phyloP scores from a whole-genome alignment of 2,113 vertebrate species.

The Notarius lentiginosus region DNA sequence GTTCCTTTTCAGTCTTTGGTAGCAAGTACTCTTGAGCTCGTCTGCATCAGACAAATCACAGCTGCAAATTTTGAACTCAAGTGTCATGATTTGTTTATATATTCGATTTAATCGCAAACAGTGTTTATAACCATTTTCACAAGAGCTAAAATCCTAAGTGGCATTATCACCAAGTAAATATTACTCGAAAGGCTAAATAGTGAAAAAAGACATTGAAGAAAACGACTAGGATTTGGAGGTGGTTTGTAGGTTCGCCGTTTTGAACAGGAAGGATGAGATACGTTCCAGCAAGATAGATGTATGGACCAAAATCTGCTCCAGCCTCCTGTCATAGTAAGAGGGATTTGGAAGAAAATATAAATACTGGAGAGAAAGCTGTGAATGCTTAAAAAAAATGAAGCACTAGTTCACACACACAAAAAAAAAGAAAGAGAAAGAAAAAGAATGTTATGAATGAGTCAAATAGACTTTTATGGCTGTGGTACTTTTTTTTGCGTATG shows the following conservation, averaged over 20 bases:
- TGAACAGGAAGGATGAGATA: conserved; percentile 16
- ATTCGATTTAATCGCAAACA: not conserved
- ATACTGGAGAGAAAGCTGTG: not conserved
- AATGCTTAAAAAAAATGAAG: not conserved
- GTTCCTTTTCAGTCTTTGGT: conserved; percentile 14
- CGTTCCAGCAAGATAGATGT: conserved; percentile 24
- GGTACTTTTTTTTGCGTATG: not conserved
- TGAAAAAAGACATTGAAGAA: not conserved
- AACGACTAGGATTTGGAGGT: not conserved
- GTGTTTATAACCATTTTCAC: not conserved
- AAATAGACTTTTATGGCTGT: not conserved
- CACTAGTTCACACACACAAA: not conserved
- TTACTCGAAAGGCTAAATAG: conserved; percentile 5
- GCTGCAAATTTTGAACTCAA: conserved; percentile 22
- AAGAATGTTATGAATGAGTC: not conserved
- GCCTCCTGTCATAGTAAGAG: conserved; percentile 23
- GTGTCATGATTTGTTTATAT: not conserved
- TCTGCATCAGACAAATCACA: conserved; percentile 48
- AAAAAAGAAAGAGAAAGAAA: not conserved
- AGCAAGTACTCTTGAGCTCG: conserved; percentile 21
- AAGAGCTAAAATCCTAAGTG: not conserved
- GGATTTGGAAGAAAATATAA: conserved; percentile 14
- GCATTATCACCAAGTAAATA: conserved; percentile 23
- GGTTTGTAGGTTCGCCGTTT: not conserved
- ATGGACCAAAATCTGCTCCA: conserved; percentile 54